Percentiles rank a stretch among this genome's conserved stretches.
Evolutionary conservation across 2,888 invertebrate species (phyloP).

Genomic region (Macaria notata): DNA sequence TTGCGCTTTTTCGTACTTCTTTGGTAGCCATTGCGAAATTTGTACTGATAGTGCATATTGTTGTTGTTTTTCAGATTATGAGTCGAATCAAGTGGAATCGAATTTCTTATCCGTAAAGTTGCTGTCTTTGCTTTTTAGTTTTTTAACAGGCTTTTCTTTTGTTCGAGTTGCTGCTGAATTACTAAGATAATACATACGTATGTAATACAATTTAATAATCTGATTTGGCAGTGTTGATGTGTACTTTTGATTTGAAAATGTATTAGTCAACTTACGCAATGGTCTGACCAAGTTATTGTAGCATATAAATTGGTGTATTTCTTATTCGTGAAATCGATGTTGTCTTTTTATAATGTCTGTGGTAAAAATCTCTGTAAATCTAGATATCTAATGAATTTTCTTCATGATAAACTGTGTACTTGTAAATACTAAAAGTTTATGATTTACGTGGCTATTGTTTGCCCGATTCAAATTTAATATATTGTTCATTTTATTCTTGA

Average conservation of each 20-base stretch:
- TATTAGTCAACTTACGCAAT: background rate
- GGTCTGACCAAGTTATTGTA: constrained; percentile 14
- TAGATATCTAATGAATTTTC: background rate
- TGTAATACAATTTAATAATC: too few relatives aligned
- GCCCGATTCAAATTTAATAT: background rate
- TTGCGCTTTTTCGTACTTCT: constrained; percentile 36
- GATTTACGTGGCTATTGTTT: background rate
- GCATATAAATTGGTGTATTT: constrained; percentile 39
- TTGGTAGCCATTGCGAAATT: background rate
- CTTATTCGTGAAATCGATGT: constrained; percentile 46
- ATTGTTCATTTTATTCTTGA: too few relatives aligned
- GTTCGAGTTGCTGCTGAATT: too few relatives aligned
- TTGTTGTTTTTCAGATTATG: too few relatives aligned
- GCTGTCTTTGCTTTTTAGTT: too few relatives aligned
- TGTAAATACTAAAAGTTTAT: background rate
- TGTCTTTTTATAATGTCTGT: constrained; percentile 30
- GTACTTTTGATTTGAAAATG: too few relatives aligned
- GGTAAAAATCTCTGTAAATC: constrained; percentile 14
- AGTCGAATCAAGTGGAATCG: too few relatives aligned
- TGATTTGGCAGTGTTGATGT: too few relatives aligned
- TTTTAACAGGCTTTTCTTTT: too few relatives aligned
- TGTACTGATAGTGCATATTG: too few relatives aligned
- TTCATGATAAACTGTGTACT: background rate
- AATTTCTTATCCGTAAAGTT: too few relatives aligned
- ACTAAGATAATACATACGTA: too few relatives aligned